Conservation (phyloP, 2,797 vertebrate genomes). For the Sternarchorhynchus goeldii region DNA sequence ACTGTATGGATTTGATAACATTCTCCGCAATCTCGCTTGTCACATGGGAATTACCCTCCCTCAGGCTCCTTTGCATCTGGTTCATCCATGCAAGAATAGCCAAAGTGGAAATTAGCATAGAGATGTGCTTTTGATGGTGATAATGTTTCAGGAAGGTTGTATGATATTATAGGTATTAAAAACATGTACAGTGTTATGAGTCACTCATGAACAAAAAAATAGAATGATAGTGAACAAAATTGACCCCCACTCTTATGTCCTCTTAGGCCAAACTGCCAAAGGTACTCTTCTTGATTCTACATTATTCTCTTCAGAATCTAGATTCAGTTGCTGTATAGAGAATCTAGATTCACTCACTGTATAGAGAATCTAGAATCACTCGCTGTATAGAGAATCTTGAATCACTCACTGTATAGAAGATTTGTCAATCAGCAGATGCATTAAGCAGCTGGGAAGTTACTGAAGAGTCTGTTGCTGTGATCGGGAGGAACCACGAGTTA, state of each 20-base stretch:
- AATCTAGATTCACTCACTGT: background rate
- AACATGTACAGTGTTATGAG: conserved; percentile 10
- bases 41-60: conserved; percentile 23
- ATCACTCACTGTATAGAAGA: background rate
- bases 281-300: no score
- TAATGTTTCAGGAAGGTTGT: conserved; percentile 18
- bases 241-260: background rate
- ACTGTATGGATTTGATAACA: background rate
- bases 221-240: no score
- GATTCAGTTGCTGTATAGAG: background rate
- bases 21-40: background rate
- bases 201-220: background rate
- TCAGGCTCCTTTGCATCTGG: background rate
- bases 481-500: no score
- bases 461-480: no score
- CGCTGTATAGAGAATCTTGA: background rate
- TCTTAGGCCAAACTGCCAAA: no score
- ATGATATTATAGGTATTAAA: conserved; percentile 35
- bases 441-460: no score
- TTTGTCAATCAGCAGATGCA: no score
- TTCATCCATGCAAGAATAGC: conserved; percentile 5
- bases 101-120: conserved; percentile 20
- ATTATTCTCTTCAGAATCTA: background rate
- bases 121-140: conserved; percentile 12
- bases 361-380: background rate